Evolutionary conservation across 2,888 invertebrate genomes (phyloP).

Genomic region (Cosmorhoe ocellata): DNA sequence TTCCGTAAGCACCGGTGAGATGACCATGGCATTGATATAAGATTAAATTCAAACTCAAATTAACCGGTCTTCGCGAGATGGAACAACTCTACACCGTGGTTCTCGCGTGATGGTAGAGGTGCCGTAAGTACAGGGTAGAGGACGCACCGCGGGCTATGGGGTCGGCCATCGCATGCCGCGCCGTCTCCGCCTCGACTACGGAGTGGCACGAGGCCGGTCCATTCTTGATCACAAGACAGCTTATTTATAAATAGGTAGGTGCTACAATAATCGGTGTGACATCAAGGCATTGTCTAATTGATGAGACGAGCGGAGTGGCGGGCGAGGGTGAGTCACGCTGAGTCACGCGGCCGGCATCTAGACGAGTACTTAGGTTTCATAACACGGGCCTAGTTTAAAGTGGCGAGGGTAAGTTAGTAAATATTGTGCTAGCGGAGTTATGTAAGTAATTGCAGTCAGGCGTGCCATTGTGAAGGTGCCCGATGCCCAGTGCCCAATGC

Average conservation of each 20-base stretch:
- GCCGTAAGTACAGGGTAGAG: too few relatives aligned
- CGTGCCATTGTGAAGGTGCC: constrained; percentile 5
- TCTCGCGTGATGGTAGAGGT: too few relatives aligned
- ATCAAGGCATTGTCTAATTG: constrained; percentile 10
- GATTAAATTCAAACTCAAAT: too few relatives aligned
- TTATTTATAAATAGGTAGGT: neutral
- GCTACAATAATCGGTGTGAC: constrained; percentile 9
- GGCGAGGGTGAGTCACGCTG: constrained; percentile 1
- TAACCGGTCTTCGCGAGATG: too few relatives aligned
- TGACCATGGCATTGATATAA: too few relatives aligned
- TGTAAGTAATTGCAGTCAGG: constrained; percentile 9
- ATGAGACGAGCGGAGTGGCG: neutral
- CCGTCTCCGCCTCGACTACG: neutral
- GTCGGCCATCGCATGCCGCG: neutral
- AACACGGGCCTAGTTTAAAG: constrained; percentile 16
- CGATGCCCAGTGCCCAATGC: too few relatives aligned
- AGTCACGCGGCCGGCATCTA: too few relatives aligned
- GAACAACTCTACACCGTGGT: too few relatives aligned
- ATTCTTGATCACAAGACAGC: constrained; percentile 8
- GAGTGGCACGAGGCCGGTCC: constrained; percentile 9
- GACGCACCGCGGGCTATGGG: constrained; percentile 3
- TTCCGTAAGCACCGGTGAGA: too few relatives aligned
- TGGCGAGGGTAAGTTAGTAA: constrained; percentile 20
- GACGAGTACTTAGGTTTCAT: constrained; percentile 7
- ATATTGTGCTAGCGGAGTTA: constrained; percentile 13